Percentiles rank a stretch among this genome's conserved stretches.
These are phyloP conservation scores for Pangasius mekongensis DNA, from an alignment of 2,797 vertebrate genomes.

Conservation along the genomic window DNA sequence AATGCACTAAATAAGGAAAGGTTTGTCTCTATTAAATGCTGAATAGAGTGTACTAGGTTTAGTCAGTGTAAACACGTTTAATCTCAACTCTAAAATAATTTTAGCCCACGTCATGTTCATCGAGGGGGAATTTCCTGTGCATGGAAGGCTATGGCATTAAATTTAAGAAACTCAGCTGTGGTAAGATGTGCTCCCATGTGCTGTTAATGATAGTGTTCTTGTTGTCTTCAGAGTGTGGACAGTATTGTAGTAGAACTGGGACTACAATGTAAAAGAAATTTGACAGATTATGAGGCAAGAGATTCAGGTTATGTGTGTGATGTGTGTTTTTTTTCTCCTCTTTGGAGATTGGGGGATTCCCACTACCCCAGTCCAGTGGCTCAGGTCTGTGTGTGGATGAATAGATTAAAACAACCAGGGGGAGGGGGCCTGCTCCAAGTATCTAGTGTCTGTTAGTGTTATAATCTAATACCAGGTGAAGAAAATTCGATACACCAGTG, in stretches of 20 bases:
- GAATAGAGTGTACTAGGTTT: neutral
- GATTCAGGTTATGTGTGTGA: neutral
- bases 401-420: neutral
- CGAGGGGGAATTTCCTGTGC: neutral
- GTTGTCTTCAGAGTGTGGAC: neutral
- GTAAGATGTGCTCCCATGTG: neutral
- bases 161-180: neutral
- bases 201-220: neutral
- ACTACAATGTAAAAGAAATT: neutral
- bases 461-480: neutral
- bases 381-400: neutral
- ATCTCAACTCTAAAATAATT: neutral
- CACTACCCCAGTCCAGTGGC: neutral
- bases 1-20: neutral
- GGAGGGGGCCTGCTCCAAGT: neutral
- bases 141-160: neutral
- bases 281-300: neutral
- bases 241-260: neutral
- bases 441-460: conserved; percentile 20
- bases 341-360: neutral
- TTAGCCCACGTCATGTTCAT: neutral
- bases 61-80: neutral
- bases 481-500: neutral
- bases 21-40: neutral
- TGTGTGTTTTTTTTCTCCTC: neutral